Percentiles rank a stretch among this genome's conserved stretches.
Conservation (phyloP, 2,797 vertebrate species). For the Vireo griseus region DNA sequence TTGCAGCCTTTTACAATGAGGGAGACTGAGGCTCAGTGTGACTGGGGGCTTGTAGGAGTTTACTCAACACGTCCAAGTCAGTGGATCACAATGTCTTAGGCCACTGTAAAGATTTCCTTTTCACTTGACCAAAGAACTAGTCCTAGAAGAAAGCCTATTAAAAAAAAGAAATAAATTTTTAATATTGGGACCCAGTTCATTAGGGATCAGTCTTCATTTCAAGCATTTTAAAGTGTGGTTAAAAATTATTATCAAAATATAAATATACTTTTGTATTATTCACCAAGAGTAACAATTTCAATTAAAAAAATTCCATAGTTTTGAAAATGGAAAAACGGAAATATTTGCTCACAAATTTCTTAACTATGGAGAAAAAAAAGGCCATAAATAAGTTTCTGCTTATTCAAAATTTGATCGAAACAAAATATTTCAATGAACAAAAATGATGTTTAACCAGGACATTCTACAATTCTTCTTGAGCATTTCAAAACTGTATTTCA, state of each 20-base stretch:
- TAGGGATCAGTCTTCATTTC: background rate
- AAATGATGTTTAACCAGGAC: background rate
- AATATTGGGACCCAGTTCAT: background rate
- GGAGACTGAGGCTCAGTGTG: background rate
- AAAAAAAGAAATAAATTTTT: background rate
- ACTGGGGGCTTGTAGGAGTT: background rate
- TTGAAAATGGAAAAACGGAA: background rate
- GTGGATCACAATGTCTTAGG: background rate
- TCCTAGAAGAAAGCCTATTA: background rate
- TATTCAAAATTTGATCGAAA: background rate
- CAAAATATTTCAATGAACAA: background rate
- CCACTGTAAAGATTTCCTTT: background rate
- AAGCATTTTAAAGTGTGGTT: background rate
- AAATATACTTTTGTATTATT: background rate
- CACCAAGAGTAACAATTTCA: background rate
- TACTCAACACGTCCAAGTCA: background rate
- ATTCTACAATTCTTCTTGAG: background rate
- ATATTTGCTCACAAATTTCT: background rate
- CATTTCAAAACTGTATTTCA: background rate
- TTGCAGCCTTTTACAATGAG: background rate
- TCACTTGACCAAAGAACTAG: background rate
- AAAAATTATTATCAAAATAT: background rate
- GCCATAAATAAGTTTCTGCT: background rate
- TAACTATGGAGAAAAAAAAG: background rate
- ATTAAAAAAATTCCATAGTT: background rate